phyloP scores from a whole-genome alignment of 2,113 vertebrate genomes.

The Istiophorus platypterus region DNA sequence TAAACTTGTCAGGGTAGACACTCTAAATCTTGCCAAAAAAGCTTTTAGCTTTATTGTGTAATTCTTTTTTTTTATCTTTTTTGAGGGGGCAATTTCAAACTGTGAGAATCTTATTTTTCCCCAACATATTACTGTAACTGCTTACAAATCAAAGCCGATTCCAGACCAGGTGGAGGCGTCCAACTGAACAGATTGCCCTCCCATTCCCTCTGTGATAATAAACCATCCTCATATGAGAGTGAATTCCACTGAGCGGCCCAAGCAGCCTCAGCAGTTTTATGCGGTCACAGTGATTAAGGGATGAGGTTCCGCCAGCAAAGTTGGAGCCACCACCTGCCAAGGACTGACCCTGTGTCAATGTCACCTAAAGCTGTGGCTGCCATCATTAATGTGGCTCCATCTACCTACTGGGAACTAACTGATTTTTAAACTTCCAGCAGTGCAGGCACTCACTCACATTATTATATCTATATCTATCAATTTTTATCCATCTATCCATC shows the following conservation, averaged over 20 bases:
- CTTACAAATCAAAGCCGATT: constrained; percentile 25
- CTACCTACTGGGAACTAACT: constrained; percentile 9
- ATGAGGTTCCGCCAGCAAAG: constrained; percentile 24
- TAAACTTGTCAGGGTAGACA: too few species aligned
- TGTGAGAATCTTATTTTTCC: background rate
- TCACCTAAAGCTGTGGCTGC: constrained; percentile 36
- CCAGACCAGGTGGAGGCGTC: constrained; percentile 4
- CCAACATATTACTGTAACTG: constrained; percentile 16
- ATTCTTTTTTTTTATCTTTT: too few species aligned
- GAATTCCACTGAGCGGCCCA: constrained; percentile 39
- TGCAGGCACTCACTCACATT: background rate
- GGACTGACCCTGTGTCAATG: constrained; percentile 30
- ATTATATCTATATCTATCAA: too few species aligned
- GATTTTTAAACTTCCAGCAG: constrained; percentile 21
- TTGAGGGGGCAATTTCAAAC: too few species aligned
- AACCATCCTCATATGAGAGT: constrained; percentile 50
- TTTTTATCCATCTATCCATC: too few species aligned
- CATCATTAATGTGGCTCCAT: constrained; percentile 6
- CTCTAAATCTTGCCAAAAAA: too few species aligned
- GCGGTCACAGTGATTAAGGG: constrained; percentile 40
- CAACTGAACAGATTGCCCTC: constrained; percentile 58
- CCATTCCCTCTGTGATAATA: constrained; percentile 46
- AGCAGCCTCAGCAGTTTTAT: constrained; percentile 59
- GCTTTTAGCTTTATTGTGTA: background rate
- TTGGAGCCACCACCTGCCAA: constrained; percentile 34